Evolutionary conservation across 1,140 invertebrate species (phyloP), one percentile per base, ranked within the genome.

Genomic region (Aphelinus certus): DNA sequence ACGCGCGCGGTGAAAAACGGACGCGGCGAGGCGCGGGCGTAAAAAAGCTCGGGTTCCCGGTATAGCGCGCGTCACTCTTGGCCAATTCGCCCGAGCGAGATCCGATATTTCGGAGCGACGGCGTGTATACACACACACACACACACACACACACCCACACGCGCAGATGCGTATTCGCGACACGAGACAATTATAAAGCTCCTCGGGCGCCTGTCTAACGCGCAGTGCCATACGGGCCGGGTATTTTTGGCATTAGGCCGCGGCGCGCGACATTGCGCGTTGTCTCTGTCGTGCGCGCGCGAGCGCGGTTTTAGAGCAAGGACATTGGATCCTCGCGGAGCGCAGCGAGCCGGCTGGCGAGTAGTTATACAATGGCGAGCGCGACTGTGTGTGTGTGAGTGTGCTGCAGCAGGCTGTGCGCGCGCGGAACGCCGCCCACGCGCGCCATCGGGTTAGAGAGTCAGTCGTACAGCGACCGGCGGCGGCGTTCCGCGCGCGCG

Each of bases 291-390:
- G 42, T 58, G n/a, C 56, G 2, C 64, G n/a, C 64, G 49, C 49
- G n/a, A 1, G 57, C 58, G 58, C 5, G 80, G 79, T 85, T 84
- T 84, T 83, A 83, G 82, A 79, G 73, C 82, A 81, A 81, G 81
- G 83, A 81, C 81, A 78, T 83, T 83, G 26, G 26, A 81, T 80
- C 80, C 80, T 60, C 82, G 51, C 64, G 56, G 74, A 75, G 73
- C 61, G 61, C 26, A 26, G 26, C 26, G 26, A 26, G 26, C 26
- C 26, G 0, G 26, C 26, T 0, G 5, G 7, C 57, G 7, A n/a
- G 10, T 6, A 5, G 9, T 57, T 58, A n/a, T 58, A 58, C 42
- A 26, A 26, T 26, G 26, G 26, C 26, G 26, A 26, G 26, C 26
- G 26, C 26, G 26, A 0, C 26, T 26, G 26, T 26, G 26, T 26